These are phyloP conservation scores for Spermophilus dauricus DNA, from an alignment of 2,113 vertebrate species.

Conservation along the genomic window DNA sequence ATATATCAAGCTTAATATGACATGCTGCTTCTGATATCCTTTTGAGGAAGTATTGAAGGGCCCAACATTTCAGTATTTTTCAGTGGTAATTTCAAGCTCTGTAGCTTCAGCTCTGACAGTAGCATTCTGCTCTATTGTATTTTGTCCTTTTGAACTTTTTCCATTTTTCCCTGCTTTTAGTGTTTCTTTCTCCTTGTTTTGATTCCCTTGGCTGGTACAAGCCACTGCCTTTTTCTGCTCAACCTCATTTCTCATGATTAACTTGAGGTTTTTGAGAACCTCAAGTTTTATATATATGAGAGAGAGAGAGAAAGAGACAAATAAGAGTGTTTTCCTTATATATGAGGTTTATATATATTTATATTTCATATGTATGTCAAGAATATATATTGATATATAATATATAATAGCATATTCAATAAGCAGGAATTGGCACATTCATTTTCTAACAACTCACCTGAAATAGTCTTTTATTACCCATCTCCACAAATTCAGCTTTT, in stretches of 20 bases:
- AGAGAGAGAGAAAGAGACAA: too few species aligned
- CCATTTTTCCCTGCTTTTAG: not conserved
- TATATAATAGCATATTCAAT: too few species aligned
- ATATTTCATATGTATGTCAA: too few species aligned
- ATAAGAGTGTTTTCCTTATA: too few species aligned
- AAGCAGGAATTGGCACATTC: too few species aligned
- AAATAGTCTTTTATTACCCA: too few species aligned
- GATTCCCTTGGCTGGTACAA: not conserved
- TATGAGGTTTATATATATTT: too few species aligned
- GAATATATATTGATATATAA: too few species aligned
- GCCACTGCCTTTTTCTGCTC: not conserved
- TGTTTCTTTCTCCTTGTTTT: not conserved
- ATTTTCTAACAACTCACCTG: too few species aligned
- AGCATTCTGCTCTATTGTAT: not conserved
- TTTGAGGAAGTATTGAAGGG: constrained; percentile 30
- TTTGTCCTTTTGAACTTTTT: constrained; percentile 39
- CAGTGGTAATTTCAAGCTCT: constrained; percentile 47
- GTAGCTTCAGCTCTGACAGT: not conserved
- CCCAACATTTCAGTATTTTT: constrained; percentile 9
- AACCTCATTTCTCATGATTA: constrained; percentile 3
- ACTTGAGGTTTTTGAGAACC: not conserved
- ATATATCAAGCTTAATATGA: constrained; percentile 60
- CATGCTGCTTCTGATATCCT: not conserved
- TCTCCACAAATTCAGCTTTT: too few species aligned
- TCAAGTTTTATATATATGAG: not conserved